phyloP scores from a whole-genome alignment of 2,113 vertebrate genomes.

The Girardinichthys multiradiatus region DNA sequence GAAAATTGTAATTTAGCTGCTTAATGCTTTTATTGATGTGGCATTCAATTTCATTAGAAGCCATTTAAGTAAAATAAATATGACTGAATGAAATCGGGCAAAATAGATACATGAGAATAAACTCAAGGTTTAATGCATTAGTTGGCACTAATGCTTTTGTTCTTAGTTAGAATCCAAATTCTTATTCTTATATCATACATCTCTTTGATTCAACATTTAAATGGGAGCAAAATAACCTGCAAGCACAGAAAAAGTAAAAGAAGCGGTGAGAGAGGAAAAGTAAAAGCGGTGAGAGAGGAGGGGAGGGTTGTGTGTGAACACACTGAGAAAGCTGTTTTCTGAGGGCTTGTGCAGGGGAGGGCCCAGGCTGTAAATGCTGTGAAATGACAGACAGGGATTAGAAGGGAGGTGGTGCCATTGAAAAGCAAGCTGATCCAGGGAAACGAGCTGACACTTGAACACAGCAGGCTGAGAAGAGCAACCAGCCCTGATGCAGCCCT shows the following conservation, averaged over 20 bases:
- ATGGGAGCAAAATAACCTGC: conserved; percentile 12
- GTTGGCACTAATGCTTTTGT: background rate
- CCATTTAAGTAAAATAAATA: conserved; percentile 15
- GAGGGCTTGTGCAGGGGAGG: conserved; percentile 59
- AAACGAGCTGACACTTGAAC: conserved; percentile 72
- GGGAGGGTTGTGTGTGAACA: conserved; percentile 35
- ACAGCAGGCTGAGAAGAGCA: conserved; percentile 68
- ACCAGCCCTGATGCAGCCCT: conserved; percentile 60
- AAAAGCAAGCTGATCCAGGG: conserved; percentile 68
- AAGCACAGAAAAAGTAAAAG: conserved; percentile 15
- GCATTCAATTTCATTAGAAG: conserved; percentile 27
- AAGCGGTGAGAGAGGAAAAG: conserved; percentile 13
- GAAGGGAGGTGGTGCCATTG: conserved; percentile 73
- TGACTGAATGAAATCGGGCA: background rate
- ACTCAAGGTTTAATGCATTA: background rate
- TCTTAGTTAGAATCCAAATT: background rate
- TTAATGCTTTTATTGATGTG: conserved; percentile 33
- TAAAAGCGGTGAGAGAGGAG: conserved; percentile 19
- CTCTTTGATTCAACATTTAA: conserved; percentile 6
- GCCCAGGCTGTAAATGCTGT: conserved; percentile 59
- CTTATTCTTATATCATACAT: background rate
- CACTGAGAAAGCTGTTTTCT: conserved; percentile 48
- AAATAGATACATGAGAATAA: background rate
- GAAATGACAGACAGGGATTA: conserved; percentile 76
- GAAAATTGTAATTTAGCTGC: conserved; percentile 33